phyloP scores from a whole-genome alignment of 2,888 invertebrate genomes.

The Trissoscelio sp. region DNA sequence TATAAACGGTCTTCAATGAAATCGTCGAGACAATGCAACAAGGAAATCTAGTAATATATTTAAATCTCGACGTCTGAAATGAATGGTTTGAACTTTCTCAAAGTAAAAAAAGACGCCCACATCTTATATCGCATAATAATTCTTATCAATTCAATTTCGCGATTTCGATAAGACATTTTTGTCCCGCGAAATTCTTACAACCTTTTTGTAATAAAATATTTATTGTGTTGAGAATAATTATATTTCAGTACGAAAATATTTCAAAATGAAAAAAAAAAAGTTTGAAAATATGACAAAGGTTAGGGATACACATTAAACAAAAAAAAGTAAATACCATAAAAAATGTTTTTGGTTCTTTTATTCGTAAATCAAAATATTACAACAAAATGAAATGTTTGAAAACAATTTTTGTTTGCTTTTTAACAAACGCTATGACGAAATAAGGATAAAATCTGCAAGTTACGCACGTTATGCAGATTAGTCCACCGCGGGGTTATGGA shows the following conservation, averaged over 20 bases:
- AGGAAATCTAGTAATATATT: slow-evolving; percentile 31
- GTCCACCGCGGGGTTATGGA: slow-evolving; percentile 1
- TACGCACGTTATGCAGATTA: too few relatives aligned
- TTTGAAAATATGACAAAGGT: too few relatives aligned
- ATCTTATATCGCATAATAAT: slow-evolving; percentile 38
- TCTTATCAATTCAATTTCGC: slow-evolving; percentile 49
- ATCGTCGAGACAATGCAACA: slow-evolving; percentile 33
- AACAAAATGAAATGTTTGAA: too few relatives aligned
- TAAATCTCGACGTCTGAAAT: slow-evolving; percentile 33
- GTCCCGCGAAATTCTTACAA: not conserved
- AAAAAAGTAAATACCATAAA: too few relatives aligned
- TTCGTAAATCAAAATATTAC: too few relatives aligned
- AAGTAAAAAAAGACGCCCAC: slow-evolving; percentile 33
- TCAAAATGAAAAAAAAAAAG: too few relatives aligned
- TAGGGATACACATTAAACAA: too few relatives aligned
- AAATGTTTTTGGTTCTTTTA: too few relatives aligned
- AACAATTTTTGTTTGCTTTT: not conserved
- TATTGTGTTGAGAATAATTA: too few relatives aligned
- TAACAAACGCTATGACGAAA: not conserved
- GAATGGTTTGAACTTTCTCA: slow-evolving; percentile 23
- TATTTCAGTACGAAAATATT: too few relatives aligned
- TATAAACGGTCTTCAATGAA: slow-evolving; percentile 44
- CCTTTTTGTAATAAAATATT: not conserved
- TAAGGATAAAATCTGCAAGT: not conserved
- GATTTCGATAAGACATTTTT: slow-evolving; percentile 21